These are phyloP conservation scores for Zoanthus gigantus DNA, from an alignment of 92 coral and sea anemone genomes.

Conservation along the genomic window DNA sequence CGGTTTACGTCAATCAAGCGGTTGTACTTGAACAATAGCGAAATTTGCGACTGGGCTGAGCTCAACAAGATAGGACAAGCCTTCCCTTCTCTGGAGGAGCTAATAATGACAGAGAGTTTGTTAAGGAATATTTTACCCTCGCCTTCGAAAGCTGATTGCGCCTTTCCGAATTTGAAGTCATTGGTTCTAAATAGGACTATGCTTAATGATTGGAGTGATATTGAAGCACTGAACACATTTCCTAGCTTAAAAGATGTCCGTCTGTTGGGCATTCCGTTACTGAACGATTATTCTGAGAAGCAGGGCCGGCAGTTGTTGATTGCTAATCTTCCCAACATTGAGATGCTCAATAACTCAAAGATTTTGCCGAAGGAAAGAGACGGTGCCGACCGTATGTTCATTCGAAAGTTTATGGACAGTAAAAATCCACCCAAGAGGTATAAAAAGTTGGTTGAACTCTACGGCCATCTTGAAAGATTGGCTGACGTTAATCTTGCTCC, in stretches of 20 bases:
- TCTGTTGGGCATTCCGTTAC: constrained; percentile 84
- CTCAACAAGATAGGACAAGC: constrained; percentile 78
- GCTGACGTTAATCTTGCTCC: constrained; percentile 83
- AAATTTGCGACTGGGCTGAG: constrained; percentile 79
- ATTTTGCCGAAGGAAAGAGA: constrained; percentile 80
- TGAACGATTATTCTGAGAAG: constrained; percentile 57
- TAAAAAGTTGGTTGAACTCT: constrained; percentile 71
- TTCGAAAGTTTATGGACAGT: constrained; percentile 82
- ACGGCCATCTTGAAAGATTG: constrained; percentile 81
- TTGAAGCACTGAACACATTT: constrained; percentile 83
- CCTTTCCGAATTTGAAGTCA: constrained; percentile 71
- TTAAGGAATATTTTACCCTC: constrained; percentile 66
- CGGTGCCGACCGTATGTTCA: constrained; percentile 86
- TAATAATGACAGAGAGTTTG: constrained; percentile 85
- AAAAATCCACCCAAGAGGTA: constrained; percentile 77
- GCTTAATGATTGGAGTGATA: constrained; percentile 76
- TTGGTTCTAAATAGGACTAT: constrained; percentile 79
- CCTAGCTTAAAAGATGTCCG: constrained; percentile 78
- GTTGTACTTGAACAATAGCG: constrained; percentile 79
- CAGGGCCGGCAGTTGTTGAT: constrained; percentile 82
- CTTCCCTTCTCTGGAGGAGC: constrained; percentile 79
- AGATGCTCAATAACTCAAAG: constrained; percentile 81
- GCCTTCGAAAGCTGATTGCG: constrained; percentile 40
- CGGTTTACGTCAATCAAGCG: constrained; percentile 72
- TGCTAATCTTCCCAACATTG: constrained; percentile 89